These are phyloP conservation scores for Cydia splendana DNA, from an alignment of 1,140 invertebrate genomes.

Conservation along the genomic window DNA sequence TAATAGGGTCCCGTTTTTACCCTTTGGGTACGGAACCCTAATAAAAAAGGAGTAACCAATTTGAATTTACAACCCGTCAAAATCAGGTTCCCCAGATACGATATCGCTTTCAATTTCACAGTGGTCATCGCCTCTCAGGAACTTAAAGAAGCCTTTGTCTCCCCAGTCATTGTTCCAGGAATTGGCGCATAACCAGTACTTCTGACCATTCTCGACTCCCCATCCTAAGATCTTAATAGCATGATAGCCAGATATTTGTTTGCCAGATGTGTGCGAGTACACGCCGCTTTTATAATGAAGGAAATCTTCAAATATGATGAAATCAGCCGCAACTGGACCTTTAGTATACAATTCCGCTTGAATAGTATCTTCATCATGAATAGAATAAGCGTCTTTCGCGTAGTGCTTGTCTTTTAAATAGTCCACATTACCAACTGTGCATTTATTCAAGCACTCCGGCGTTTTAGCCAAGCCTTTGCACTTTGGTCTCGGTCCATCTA, in stretches of 20 bases:
- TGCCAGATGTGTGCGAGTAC: constrained; percentile 81
- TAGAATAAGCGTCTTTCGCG: not conserved
- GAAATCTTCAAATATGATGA: constrained; percentile 90
- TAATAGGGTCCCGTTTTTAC: too few relatives aligned
- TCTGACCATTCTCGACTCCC: constrained; percentile 53
- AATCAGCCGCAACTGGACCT: not conserved
- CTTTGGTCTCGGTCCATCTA: not conserved
- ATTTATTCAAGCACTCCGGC: not conserved
- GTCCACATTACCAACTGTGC: not conserved
- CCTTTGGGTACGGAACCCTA: too few relatives aligned
- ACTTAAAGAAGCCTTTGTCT: constrained; percentile 90
- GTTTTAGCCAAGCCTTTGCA: not conserved
- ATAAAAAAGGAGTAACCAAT: too few relatives aligned
- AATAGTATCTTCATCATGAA: not conserved
- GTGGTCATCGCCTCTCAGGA: constrained; percentile 88
- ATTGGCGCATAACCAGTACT: constrained; percentile 85
- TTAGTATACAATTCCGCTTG: not conserved
- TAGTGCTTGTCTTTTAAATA: not conserved
- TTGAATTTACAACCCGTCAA: not conserved
- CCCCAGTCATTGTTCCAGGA: constrained; percentile 86
- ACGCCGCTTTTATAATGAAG: constrained; percentile 84
- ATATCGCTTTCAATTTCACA: constrained; percentile 90
- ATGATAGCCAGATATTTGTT: too few relatives aligned
- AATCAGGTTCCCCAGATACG: constrained; percentile 82
- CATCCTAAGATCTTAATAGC: constrained; percentile 72